Evolutionary conservation across 2,113 vertebrate species (phyloP).

Genomic region (Rhombomys opimus): DNA sequence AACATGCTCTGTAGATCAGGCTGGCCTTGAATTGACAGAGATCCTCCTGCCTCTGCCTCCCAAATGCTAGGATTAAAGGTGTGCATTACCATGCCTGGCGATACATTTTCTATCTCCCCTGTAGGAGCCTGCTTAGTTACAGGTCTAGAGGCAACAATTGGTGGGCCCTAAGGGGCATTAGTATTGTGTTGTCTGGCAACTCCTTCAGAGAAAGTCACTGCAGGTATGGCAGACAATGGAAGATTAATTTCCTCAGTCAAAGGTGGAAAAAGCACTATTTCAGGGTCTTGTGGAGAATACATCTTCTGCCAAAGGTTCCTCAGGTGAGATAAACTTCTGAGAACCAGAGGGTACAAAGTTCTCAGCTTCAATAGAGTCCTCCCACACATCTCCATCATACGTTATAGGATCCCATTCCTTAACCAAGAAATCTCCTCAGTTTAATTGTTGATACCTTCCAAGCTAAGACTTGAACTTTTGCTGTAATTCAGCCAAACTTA

Average conservation of each 20-base stretch:
- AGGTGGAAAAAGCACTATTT: background rate
- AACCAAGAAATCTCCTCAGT: background rate
- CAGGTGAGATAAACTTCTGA: background rate
- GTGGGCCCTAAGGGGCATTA: background rate
- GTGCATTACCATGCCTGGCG: background rate
- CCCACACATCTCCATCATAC: background rate
- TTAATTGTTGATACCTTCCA: background rate
- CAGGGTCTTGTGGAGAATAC: background rate
- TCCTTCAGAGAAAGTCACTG: background rate
- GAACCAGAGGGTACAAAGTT: background rate
- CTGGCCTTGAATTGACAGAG: background rate
- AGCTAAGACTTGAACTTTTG: background rate
- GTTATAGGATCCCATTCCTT: background rate
- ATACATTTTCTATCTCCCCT: background rate
- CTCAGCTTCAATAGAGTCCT: background rate
- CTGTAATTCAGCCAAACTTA: background rate
- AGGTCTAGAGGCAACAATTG: background rate
- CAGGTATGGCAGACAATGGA: background rate
- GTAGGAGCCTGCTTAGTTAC: background rate
- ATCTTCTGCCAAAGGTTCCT: background rate
- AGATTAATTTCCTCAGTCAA: background rate
- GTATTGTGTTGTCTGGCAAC: background rate
- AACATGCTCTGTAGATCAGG: background rate
- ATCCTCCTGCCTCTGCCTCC: background rate
- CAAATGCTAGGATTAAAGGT: background rate